Evolutionary conservation across 2,113 vertebrate species (phyloP).

Genomic region (Scytalopus superciliaris): DNA sequence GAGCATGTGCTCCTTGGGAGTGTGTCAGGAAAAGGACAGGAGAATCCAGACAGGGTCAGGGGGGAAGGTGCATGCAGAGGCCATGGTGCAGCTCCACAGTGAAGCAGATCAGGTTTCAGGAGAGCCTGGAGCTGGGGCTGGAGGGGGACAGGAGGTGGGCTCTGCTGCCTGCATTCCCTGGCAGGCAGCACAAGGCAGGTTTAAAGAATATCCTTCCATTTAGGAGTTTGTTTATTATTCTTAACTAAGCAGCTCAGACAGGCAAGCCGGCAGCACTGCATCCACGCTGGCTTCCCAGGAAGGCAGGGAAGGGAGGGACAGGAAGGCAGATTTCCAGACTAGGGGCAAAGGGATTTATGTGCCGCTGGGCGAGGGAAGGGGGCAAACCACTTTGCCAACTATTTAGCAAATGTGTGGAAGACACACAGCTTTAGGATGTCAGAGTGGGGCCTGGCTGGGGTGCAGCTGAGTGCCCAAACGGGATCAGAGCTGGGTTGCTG

Average conservation of each 20-base stretch:
- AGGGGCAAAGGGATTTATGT: slow-evolving; percentile 27
- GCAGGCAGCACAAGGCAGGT: slow-evolving; percentile 73
- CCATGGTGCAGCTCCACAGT: slow-evolving; percentile 60
- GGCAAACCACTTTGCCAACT: background rate
- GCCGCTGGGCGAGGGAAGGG: background rate
- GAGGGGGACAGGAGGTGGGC: slow-evolving; percentile 68
- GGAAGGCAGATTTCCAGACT: slow-evolving; percentile 56
- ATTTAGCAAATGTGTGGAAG: background rate
- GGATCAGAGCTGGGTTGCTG: background rate
- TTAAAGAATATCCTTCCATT: slow-evolving; percentile 78
- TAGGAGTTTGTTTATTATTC: slow-evolving; percentile 82
- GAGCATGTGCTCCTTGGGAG: background rate
- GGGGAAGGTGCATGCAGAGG: slow-evolving; percentile 79
- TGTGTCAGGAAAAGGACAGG: slow-evolving; percentile 50
- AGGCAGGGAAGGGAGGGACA: slow-evolving; percentile 43
- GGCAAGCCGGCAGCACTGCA: slow-evolving; percentile 52
- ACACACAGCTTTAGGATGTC: background rate
- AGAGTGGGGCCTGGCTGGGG: background rate
- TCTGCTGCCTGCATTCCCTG: slow-evolving; percentile 74
- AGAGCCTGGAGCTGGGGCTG: slow-evolving; percentile 64
- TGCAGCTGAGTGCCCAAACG: background rate
- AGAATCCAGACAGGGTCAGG: slow-evolving; percentile 74
- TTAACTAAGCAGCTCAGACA: slow-evolving; percentile 75
- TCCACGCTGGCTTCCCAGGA: slow-evolving; percentile 46
- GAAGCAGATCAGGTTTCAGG: slow-evolving; percentile 66